Conservation (phyloP, 2,888 invertebrate species). For the Oxystoma pomonae region DNA sequence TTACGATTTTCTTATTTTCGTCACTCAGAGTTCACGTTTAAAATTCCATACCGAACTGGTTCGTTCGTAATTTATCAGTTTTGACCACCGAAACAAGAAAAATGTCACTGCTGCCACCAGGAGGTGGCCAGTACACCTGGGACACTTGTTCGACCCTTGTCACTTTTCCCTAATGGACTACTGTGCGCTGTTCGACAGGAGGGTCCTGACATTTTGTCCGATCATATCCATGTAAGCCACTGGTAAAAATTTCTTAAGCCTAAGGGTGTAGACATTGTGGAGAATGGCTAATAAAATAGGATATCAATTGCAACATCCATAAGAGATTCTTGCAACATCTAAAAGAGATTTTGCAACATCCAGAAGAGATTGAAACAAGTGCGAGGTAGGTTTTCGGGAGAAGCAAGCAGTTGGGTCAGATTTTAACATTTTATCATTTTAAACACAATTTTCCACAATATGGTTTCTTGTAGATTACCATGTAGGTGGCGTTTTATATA, state of each 20-base stretch:
- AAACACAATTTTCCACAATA: too few species aligned
- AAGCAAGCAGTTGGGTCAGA: too few species aligned
- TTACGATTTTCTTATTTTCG: constrained; percentile 48
- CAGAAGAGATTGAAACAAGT: too few species aligned
- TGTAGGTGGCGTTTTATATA: too few species aligned
- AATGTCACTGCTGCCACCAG: constrained; percentile 32
- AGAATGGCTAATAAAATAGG: constrained; percentile 36
- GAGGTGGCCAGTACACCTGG: constrained; percentile 36
- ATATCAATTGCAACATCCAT: constrained; percentile 29
- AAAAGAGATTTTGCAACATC: too few species aligned
- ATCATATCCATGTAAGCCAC: too few species aligned
- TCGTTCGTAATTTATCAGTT: background rate
- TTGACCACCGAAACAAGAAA: constrained; percentile 16
- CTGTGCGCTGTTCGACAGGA: too few species aligned
- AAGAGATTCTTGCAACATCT: too few species aligned
- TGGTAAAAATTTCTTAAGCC: background rate
- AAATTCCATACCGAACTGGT: background rate
- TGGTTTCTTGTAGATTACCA: too few species aligned
- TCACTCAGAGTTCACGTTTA: background rate
- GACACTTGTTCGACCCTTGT: constrained; percentile 27
- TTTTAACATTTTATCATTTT: too few species aligned
- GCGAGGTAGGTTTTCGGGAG: background rate
- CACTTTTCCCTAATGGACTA: too few species aligned
- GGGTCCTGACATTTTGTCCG: too few species aligned
- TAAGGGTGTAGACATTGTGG: constrained; percentile 29